Percentiles rank a stretch among this genome's conserved stretches.
phyloP scores from a whole-genome alignment of 2,113 vertebrate genomes.

The Perca schrenkii region DNA sequence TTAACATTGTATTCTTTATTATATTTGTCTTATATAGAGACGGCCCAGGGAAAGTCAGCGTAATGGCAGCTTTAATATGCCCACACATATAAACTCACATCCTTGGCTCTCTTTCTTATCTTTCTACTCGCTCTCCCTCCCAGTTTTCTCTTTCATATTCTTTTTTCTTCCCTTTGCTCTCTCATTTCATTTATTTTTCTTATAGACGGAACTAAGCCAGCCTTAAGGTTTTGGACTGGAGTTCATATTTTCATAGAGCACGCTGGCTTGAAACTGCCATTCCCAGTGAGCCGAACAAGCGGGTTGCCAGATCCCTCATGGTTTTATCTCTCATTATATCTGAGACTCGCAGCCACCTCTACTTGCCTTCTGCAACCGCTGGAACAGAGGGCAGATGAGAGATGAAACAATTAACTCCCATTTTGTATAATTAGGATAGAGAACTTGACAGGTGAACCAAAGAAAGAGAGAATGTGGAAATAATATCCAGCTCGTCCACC shows the following conservation, averaged over 20 bases:
- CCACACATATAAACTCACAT: neutral
- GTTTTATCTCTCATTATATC: slow-evolving; percentile 76
- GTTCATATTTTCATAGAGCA: slow-evolving; percentile 52
- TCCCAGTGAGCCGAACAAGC: slow-evolving; percentile 63
- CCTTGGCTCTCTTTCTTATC: neutral
- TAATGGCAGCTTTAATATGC: neutral
- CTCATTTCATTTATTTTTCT: slow-evolving; percentile 31
- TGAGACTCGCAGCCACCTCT: slow-evolving; percentile 27
- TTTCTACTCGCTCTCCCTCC: neutral
- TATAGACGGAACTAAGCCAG: slow-evolving; percentile 56
- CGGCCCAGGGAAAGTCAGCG: neutral
- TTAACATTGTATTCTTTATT: neutral
- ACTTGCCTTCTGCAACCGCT: slow-evolving; percentile 48
- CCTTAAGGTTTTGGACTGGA: slow-evolving; percentile 55
- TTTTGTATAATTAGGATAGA: slow-evolving; percentile 70
- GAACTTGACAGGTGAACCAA: slow-evolving; percentile 47
- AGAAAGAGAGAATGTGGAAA: slow-evolving; percentile 43
- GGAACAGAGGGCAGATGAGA: slow-evolving; percentile 60
- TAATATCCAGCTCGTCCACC: slow-evolving; percentile 9
- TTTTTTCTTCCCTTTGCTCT: slow-evolving; percentile 18
- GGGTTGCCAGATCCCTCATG: slow-evolving; percentile 67
- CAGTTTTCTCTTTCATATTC: slow-evolving; percentile 13
- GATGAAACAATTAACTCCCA: slow-evolving; percentile 76
- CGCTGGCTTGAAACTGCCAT: slow-evolving; percentile 47
- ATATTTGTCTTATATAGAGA: neutral